These are phyloP conservation scores for Hystrix cristata DNA, from an alignment of 2,113 vertebrate species.

Conservation along the genomic window DNA sequence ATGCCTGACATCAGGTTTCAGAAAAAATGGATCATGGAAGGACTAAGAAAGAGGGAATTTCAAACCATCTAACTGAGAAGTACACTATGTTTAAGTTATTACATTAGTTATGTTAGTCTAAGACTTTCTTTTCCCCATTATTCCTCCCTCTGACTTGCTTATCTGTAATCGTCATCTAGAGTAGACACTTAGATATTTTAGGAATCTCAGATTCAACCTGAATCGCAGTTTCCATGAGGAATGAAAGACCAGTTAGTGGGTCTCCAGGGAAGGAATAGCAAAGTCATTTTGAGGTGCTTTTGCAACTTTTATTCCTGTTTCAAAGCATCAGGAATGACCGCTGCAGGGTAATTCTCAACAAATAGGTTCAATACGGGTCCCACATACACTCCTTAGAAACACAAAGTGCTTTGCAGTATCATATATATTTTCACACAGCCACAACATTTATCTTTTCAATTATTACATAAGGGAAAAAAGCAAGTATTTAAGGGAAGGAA, in stretches of 20 bases:
- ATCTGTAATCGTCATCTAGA: slow-evolving; percentile 17
- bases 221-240: slow-evolving; percentile 13
- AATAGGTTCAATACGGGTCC: not conserved
- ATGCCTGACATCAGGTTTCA: not conserved
- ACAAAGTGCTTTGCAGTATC: not conserved
- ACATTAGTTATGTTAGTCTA: not conserved
- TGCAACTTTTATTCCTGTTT: slow-evolving; percentile 24
- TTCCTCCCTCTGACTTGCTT: not conserved
- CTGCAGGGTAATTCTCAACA: not conserved
- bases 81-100: not conserved
- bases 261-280: not conserved
- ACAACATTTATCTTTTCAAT: not conserved
- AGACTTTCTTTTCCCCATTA: not conserved
- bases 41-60: not conserved
- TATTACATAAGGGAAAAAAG: not conserved
- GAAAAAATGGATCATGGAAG: not conserved
- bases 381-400: not conserved
- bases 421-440: not conserved
- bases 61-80: not conserved
- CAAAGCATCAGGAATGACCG: not conserved
- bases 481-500: not conserved
- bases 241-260: not conserved
- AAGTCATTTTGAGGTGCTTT: not conserved
- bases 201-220: slow-evolving; percentile 44
- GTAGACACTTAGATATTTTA: not conserved